Evolutionary conservation across 2,888 invertebrate species (phyloP).

Genomic region (Andrena dorsata): DNA sequence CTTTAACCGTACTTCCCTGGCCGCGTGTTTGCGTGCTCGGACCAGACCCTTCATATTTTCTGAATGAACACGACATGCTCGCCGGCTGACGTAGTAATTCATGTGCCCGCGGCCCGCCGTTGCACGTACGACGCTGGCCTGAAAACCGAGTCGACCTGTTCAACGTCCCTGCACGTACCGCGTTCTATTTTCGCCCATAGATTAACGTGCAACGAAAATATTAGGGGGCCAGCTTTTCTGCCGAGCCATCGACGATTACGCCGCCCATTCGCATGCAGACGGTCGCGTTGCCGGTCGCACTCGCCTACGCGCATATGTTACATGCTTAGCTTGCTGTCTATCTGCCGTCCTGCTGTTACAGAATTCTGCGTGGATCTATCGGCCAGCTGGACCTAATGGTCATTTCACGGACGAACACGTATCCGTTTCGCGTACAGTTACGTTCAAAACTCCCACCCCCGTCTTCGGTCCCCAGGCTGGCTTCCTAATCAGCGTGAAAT

Average conservation of each 20-base stretch:
- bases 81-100: constrained; percentile 50
- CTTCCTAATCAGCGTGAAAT: constrained; percentile 66
- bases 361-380: constrained; percentile 73
- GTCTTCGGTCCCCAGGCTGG: constrained; percentile 7
- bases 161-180: not conserved
- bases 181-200: constrained; percentile 14
- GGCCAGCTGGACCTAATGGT: constrained; percentile 73
- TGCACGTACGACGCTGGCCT: constrained; percentile 23
- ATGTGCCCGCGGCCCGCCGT: constrained; percentile 19
- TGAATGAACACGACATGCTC: constrained; percentile 53
- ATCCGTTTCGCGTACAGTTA: constrained; percentile 65
- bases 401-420: constrained; percentile 74
- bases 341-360: constrained; percentile 64
- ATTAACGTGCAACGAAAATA: constrained; percentile 19
- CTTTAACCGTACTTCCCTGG: constrained; percentile 33
- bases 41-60: constrained; percentile 59
- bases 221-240: not conserved
- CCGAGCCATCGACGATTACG: constrained; percentile 17
- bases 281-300: constrained; percentile 17
- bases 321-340: constrained; percentile 70
- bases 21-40: constrained; percentile 50
- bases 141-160: constrained; percentile 32
- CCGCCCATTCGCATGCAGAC: constrained; percentile 48
- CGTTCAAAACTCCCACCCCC: constrained; percentile 55
- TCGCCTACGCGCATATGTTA: constrained; percentile 59